These are phyloP conservation scores for Catalaphyllia jardinei DNA, from an alignment of 64 coral and sea anemone species.

Conservation along the genomic window DNA sequence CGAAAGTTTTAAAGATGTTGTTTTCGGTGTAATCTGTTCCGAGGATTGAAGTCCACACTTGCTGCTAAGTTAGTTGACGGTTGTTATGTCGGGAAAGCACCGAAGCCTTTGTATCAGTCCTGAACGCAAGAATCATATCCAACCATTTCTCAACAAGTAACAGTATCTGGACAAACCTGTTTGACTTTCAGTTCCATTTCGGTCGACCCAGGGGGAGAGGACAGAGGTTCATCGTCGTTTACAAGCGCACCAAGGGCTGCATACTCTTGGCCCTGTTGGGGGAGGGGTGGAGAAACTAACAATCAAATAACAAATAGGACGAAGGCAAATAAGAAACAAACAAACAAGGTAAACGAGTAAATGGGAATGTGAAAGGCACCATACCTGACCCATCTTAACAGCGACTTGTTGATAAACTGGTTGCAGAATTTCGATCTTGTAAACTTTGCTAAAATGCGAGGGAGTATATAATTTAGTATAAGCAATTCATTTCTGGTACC, in stretches of 20 bases:
- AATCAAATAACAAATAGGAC: neutral
- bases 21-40: too few relatives aligned
- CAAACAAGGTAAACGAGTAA: too few relatives aligned
- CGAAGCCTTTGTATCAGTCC: too few relatives aligned
- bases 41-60: too few relatives aligned
- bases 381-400: slow-evolving; percentile 86
- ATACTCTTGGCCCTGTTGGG: slow-evolving; percentile 84
- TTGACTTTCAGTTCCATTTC: slow-evolving; percentile 99
- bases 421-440: slow-evolving; percentile 92
- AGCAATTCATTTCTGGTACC: neutral
- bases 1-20: too few relatives aligned
- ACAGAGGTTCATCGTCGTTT: slow-evolving; percentile 89
- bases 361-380: neutral
- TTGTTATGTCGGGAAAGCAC: too few relatives aligned
- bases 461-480: neutral
- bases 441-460: slow-evolving; percentile 77
- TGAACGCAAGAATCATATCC: too few relatives aligned
- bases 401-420: slow-evolving; percentile 96
- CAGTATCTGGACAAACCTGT: slow-evolving; percentile 56
- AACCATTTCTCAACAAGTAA: too few relatives aligned
- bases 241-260: slow-evolving; percentile 76
- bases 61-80: too few relatives aligned
- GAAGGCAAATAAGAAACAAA: neutral
- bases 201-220: slow-evolving; percentile 83
- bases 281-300: neutral